Conservation (phyloP, 2,888 invertebrate genomes). For the Drosophila sordidapex region DNA sequence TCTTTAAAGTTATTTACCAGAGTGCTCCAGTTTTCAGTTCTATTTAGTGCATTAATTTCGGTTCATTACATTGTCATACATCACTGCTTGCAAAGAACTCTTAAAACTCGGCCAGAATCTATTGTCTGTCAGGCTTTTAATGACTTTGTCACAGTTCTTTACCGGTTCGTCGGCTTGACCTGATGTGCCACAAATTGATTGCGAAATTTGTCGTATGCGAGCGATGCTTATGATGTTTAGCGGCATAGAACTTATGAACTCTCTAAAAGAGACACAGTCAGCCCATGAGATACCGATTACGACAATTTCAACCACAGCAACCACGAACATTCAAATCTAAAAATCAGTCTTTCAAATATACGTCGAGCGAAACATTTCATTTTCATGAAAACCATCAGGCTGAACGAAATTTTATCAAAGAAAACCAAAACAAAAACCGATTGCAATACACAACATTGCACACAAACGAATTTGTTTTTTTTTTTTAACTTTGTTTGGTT, state of each 20-base stretch:
- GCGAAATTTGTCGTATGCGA: conserved; percentile 57
- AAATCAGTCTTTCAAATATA: conserved; percentile 55
- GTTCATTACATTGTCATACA: conserved; percentile 80
- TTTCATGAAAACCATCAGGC: conserved; percentile 75
- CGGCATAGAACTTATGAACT: conserved; percentile 66
- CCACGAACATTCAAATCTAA: conserved; percentile 46
- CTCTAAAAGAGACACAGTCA: conserved; percentile 9
- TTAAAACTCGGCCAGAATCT: conserved; percentile 39
- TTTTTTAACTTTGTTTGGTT: conserved; percentile 56
- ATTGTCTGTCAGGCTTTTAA: conserved; percentile 51
- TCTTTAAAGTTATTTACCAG: conserved; percentile 56
- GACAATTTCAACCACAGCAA: conserved; percentile 37
- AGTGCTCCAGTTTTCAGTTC: conserved; percentile 69
- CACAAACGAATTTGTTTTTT: conserved; percentile 49
- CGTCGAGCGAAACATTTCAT: conserved; percentile 75
- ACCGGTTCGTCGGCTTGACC: conserved; percentile 72
- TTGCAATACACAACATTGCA: conserved; percentile 45
- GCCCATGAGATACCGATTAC: conserved; percentile 18
- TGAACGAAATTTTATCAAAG: conserved; percentile 70
- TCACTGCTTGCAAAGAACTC: conserved; percentile 60
- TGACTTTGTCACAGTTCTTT: conserved; percentile 68
- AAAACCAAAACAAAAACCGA: conserved; percentile 69
- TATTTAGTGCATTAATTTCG: conserved; percentile 75
- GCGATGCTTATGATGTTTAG: conserved; percentile 66
- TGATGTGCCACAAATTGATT: conserved; percentile 72